Evolutionary conservation across 2,888 invertebrate species (phyloP), one percentile per base, ranked within the genome.

Genomic region (Euproctis similis): DNA sequence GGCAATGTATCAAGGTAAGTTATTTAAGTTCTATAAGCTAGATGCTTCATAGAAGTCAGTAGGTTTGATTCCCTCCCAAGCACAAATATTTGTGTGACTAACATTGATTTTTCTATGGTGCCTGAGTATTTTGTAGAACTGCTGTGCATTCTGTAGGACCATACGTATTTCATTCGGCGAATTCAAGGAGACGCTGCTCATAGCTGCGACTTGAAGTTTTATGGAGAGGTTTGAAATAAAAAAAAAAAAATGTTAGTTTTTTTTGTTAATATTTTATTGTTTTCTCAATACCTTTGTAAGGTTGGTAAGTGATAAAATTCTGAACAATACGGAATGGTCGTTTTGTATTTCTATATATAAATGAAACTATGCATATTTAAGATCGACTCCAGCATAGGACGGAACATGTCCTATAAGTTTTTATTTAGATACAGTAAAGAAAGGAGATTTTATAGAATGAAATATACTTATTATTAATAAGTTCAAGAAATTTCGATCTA

Each of bases 251-350:
- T 14, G 13, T 14, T 23, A 19, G 18, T 33, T n/a, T n/a, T n/a
- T n/a, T 31, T 41, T 31, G 44, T 50, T 53, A 54, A 41, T 46
- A 55, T 73, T 75, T 77, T 77, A 72, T 77, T 76, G 66, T 69
- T 71, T 73, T 67, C 56, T 66, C 60, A 69, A 75, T 72, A 82
- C 80, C 81, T 80, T 80, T 77, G 74, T 56, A 80, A 80, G 77
- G 78, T 73, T 69, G 52, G 53, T 59, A 62, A 62, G 57, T 65
- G 56, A 52, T 54, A 64, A 73, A 72, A 70, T 48, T 60, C 57
- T 66, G 68, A 71, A 73, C 59, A 64, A 68, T 70, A 72, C 63
- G 65, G 68, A 70, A 71, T 59, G 67, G 68, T 67, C 61, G 69
- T 73, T 58, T 56, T 52, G 47, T 54, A 38, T 40, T 28, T 32